Percentiles rank a stretch among this genome's conserved stretches.
These are phyloP conservation scores for Monodelphis domestica DNA, from an alignment of 2,797 vertebrate species.

Conservation along the genomic window DNA sequence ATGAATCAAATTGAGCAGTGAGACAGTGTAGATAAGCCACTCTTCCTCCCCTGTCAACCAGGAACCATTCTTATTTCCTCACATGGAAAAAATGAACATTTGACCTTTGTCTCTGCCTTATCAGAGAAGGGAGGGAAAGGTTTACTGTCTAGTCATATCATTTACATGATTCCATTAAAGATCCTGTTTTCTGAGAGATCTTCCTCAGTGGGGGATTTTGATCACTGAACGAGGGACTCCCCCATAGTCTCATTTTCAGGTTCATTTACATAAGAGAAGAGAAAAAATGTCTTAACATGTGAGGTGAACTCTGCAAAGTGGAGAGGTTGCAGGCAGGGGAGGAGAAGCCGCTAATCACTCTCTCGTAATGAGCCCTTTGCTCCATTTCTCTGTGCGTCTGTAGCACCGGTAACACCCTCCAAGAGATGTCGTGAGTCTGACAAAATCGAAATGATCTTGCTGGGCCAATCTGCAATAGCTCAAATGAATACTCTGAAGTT, in stretches of 20 bases:
- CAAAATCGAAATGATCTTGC: constrained; percentile 38
- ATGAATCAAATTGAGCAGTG: constrained; percentile 69
- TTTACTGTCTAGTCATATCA: constrained; percentile 44
- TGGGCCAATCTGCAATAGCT: constrained; percentile 32
- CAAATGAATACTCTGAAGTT: background rate
- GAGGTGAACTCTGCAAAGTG: constrained; percentile 38
- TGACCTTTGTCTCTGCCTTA: constrained; percentile 78
- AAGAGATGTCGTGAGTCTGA: constrained; percentile 10
- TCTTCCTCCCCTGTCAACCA: constrained; percentile 65
- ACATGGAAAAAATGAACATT: constrained; percentile 74
- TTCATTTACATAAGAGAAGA: constrained; percentile 45
- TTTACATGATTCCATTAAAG: constrained; percentile 65
- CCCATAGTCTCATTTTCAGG: constrained; percentile 50
- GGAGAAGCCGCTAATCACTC: constrained; percentile 27
- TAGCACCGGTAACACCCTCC: constrained; percentile 8
- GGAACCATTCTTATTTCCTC: constrained; percentile 74
- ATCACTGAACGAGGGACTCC: constrained; percentile 57
- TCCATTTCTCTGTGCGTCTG: background rate
- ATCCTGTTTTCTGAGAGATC: constrained; percentile 68
- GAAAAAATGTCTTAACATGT: constrained; percentile 44
- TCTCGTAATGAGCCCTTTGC: background rate
- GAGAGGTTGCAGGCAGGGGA: constrained; percentile 14
- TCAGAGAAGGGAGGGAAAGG: constrained; percentile 53
- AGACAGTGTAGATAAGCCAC: constrained; percentile 66
- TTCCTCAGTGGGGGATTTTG: constrained; percentile 49